Evolutionary conservation across 2,797 vertebrate species (phyloP).

Genomic region (Helostoma temminkii): DNA sequence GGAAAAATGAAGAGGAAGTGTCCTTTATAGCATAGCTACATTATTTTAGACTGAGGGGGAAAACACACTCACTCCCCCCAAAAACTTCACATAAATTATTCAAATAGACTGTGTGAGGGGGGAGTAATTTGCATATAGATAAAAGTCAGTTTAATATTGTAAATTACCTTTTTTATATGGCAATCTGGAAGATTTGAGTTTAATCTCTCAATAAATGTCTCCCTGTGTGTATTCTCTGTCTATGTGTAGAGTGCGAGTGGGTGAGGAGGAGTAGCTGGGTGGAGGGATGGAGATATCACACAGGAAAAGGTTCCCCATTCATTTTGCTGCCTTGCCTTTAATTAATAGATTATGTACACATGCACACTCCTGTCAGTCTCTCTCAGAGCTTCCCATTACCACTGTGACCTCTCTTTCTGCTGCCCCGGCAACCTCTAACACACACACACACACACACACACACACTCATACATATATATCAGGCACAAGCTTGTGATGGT

Average conservation of each 20-base stretch:
- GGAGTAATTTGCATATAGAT: constrained; percentile 81
- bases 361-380: constrained; percentile 89
- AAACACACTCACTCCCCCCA: constrained; percentile 39
- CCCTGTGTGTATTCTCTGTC: constrained; percentile 51
- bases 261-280: constrained; percentile 5
- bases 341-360: constrained; percentile 97
- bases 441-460: constrained; percentile 29
- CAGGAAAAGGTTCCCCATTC: constrained; percentile 80
- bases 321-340: constrained; percentile 85
- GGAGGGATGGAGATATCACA: constrained; percentile 77
- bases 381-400: constrained; percentile 90
- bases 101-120: constrained; percentile 63
- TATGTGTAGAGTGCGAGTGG: constrained; percentile 51
- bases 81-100: constrained; percentile 74
- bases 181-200: constrained; percentile 76
- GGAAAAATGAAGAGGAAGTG: constrained; percentile 32
- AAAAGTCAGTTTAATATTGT: constrained; percentile 83
- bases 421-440: constrained; percentile 61
- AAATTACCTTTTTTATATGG: constrained; percentile 79
- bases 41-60: constrained; percentile 52
- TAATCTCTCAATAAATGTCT: constrained; percentile 81
- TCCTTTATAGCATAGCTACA: constrained; percentile 70
- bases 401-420: constrained; percentile 87
- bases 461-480: constrained; percentile 4
- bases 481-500: constrained; percentile 3